These are phyloP conservation scores for Percina caprodes DNA, from an alignment of 2,113 vertebrate genomes.

Conservation along the genomic window DNA sequence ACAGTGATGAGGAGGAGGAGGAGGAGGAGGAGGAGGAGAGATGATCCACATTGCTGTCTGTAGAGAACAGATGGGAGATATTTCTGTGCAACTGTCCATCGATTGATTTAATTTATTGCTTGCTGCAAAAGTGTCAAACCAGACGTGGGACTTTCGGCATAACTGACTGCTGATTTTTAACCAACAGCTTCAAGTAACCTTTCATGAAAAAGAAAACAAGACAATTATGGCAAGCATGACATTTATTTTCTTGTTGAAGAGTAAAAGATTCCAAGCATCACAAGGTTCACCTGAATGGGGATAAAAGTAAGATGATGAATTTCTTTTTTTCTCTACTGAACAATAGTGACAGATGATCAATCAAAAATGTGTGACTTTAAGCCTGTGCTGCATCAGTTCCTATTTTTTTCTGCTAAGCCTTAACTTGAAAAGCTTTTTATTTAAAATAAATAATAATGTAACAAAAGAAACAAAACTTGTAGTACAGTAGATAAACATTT, in stretches of 20 bases:
- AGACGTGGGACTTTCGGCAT: background rate
- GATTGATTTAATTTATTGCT: slow-evolving; percentile 5
- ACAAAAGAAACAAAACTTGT: background rate
- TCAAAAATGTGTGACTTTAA: background rate
- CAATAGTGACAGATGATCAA: background rate
- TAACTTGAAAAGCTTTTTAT: background rate
- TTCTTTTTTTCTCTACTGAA: too few relatives aligned
- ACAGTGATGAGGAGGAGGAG: background rate
- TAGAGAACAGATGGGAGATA: slow-evolving; percentile 25
- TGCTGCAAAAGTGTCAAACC: slow-evolving; percentile 16
- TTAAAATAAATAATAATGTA: background rate
- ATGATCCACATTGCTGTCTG: slow-evolving; percentile 4
- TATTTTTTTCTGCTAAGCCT: background rate
- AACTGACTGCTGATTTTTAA: slow-evolving; percentile 10
- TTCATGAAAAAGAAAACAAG: slow-evolving; percentile 16
- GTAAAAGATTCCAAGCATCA: background rate
- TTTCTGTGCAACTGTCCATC: slow-evolving; percentile 6
- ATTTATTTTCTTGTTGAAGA: slow-evolving; percentile 3
- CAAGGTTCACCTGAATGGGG: background rate
- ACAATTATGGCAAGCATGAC: background rate
- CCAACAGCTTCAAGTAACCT: background rate
- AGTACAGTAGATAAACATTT: background rate
- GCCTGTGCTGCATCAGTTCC: background rate
- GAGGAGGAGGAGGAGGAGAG: slow-evolving; percentile 7
- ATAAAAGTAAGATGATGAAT: background rate